These are phyloP conservation scores for Argyrosomus japonicus DNA, from an alignment of 2,113 vertebrate species.

Conservation along the genomic window DNA sequence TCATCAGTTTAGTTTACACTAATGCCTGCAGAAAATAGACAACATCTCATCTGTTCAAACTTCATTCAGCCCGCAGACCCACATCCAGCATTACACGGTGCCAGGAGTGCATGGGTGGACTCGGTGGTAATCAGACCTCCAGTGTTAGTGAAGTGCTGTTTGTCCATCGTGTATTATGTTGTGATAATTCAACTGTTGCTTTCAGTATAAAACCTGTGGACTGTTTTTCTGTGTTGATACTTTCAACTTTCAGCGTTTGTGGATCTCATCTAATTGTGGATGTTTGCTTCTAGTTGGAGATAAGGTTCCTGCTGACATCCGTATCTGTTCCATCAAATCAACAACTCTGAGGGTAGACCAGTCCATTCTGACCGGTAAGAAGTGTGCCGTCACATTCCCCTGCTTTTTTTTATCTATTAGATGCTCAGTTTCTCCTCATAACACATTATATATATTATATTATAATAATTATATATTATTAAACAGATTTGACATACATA, in stretches of 20 bases:
- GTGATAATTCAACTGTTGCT: neutral
- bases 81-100: neutral
- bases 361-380: conserved; percentile 96
- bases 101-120: neutral
- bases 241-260: neutral
- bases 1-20: conserved; percentile 57
- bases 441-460: neutral
- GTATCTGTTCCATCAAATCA: conserved; percentile 97
- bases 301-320: conserved; percentile 98
- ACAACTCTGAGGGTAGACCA: conserved; percentile 98
- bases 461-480: neutral
- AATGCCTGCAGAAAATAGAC: conserved; percentile 31
- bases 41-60: conserved; percentile 32
- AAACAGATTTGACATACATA: neutral
- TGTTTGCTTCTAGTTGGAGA: conserved; percentile 90
- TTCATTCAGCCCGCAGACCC: conserved; percentile 32
- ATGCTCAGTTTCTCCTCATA: neutral
- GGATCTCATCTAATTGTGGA: conserved; percentile 28
- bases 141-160: neutral
- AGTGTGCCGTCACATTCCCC: neutral
- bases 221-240: neutral
- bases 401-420: neutral
- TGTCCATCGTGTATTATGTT: neutral
- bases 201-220: neutral
- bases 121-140: neutral